Evolutionary conservation across 2,888 invertebrate species (phyloP).

Genomic region (Tetrapedia diversipes): DNA sequence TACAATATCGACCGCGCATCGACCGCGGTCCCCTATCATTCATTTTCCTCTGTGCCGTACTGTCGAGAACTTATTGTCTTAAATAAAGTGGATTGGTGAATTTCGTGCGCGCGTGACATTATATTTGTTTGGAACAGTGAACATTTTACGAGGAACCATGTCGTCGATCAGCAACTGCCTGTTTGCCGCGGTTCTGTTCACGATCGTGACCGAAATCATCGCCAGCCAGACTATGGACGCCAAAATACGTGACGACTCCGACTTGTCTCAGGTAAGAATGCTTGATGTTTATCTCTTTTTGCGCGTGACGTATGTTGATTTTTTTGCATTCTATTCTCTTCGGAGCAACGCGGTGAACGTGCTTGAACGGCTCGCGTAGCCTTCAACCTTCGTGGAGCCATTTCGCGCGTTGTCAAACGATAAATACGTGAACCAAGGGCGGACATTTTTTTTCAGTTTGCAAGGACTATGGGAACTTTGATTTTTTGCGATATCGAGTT

Average conservation of each 20-base stretch:
- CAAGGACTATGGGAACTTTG: background rate
- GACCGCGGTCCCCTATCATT: background rate
- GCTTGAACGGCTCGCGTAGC: conserved; percentile 28
- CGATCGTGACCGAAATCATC: conserved; percentile 48
- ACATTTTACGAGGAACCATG: conserved; percentile 48
- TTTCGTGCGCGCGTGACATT: conserved; percentile 45
- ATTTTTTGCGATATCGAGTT: background rate
- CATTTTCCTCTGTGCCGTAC: conserved; percentile 19
- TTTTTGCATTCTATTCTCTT: too few species aligned
- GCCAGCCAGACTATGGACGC: conserved; percentile 72
- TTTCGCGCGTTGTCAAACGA: background rate
- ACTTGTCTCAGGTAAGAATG: conserved; percentile 73
- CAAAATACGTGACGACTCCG: conserved; percentile 78
- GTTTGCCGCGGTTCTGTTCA: conserved; percentile 52
- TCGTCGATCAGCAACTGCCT: conserved; percentile 32
- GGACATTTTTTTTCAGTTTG: background rate
- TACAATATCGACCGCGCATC: conserved; percentile 11
- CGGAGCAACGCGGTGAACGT: conserved; percentile 11
- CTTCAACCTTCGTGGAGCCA: conserved; percentile 47
- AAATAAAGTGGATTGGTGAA: conserved; percentile 35
- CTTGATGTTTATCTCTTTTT: background rate
- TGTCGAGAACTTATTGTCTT: background rate
- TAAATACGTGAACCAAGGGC: background rate
- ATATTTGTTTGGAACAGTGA: conserved; percentile 36
- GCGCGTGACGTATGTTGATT: background rate